phyloP scores from a whole-genome alignment of 2,888 invertebrate genomes.

The Cetonia aurata region DNA sequence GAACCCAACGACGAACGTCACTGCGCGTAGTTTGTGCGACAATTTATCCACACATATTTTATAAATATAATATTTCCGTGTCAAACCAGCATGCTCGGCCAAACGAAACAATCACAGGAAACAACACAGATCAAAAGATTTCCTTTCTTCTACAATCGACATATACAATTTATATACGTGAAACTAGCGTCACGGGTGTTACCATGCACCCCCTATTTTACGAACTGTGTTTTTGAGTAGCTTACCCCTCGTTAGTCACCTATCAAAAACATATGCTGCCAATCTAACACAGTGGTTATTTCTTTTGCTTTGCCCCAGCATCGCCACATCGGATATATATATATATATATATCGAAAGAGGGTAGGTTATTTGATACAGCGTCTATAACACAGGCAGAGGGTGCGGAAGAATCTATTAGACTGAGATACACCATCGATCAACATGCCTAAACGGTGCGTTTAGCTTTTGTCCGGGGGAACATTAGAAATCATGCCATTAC shows the following conservation, averaged over 20 bases:
- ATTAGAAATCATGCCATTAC: not conserved
- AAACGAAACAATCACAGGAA: no score
- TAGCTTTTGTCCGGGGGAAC: slow-evolving; percentile 35
- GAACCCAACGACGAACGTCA: no score
- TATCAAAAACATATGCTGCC: slow-evolving; percentile 67
- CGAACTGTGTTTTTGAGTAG: slow-evolving; percentile 42
- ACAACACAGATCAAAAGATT: no score
- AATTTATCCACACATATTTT: no score
- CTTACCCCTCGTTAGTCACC: slow-evolving; percentile 62
- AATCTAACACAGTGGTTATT: slow-evolving; percentile 65
- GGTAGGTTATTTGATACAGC: slow-evolving; percentile 64
- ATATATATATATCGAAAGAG: no score
- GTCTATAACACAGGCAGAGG: slow-evolving; percentile 56
- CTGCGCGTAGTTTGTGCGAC: no score
- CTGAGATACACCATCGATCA: slow-evolving; percentile 45
- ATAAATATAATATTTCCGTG: no score
- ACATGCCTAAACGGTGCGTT: slow-evolving; percentile 40
- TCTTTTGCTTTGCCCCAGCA: slow-evolving; percentile 12
- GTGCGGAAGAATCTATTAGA: slow-evolving; percentile 48
- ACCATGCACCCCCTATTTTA: slow-evolving; percentile 13
- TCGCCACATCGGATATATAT: no score
- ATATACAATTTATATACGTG: no score
- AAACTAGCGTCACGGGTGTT: no score
- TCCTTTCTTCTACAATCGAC: no score
- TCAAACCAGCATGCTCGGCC: no score